Base-by-base conservation (phyloP, 2,888 invertebrate species). In the Apantesis nais region DNA sequence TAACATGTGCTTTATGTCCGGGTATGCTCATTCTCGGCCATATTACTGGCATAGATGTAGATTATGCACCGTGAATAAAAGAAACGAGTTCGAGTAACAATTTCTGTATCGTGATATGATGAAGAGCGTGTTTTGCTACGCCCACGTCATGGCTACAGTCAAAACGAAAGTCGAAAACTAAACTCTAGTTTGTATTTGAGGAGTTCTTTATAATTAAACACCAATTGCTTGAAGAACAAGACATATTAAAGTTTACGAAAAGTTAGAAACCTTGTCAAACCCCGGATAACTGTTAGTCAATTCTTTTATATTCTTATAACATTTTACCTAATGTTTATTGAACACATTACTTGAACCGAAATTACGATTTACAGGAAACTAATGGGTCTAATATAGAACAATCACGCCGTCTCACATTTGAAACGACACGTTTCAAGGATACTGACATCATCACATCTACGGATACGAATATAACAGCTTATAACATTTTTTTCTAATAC, bases 401-500 rank as follows among this genome's bases (percentile, higher is more conserved):
- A 82, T 82, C 82, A 77, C 73, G 71, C 76, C 83, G 81, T 86
- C 76, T 86, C 81, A 81, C 74, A 72, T 70, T 74, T 76, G 74
- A 72, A 80, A 76, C 85, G 84, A 85, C 85, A 84, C 76, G 68
- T 81, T 77, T 88, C 91, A 90, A 91, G 91, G 90, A 86, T 87
- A 76, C 87, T 88, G 85, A 81, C 86, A 80, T 88, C 87, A 86
- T 81, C 79, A 75, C 72, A 73, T 69, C 79, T 68, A 70, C 31
- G 52, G 44, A 44, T 55, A 62, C 25, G 52, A 29, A 22, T 80
- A 83, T 74, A 87, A 89, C 88, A 83, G 79, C 89, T n/a, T n/a
- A 89, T 90, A 80, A 48, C 48, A 52, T 7, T n/a, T 52, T 85
- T 82, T 82, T 86, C 81, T 82, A 82, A 85, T 81, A 80, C 66